Evolutionary conservation across 2,888 invertebrate genomes (phyloP), one percentile per base, ranked within the genome.

Genomic region (Chrysina gloriosa): DNA sequence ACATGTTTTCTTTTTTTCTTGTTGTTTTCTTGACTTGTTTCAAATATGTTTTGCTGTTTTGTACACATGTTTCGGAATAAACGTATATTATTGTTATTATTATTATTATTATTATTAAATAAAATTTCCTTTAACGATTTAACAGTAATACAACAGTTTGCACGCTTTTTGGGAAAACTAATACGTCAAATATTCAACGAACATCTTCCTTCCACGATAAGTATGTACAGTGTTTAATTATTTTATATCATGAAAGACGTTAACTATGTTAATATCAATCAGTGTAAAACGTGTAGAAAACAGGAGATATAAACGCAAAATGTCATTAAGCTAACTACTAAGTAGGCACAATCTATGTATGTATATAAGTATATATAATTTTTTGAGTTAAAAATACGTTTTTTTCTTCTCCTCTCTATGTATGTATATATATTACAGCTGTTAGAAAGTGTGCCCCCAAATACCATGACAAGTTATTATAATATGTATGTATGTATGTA

Each of bases 271-370:
- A 61, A 61, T 61, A 61, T 61, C 58, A 42, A 36, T 42, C 25
- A 61, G 16, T 61, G 58, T 61, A 61, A 42, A 36, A 45, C 45
- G 45, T 45, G 45, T 45, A 45, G 45, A 45, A 45, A 21, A 36
- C 25, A 25, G 6, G 29, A 36, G 19, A 21, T 9, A 5, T 21
- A 25, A 36, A 34, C 11, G 21, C 21, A 56, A 56, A 21, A 56
- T 21, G 52, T 52, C 52, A 31, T 31, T 52, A 16, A 61, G 61
- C 61, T 61, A 61, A 52, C 39, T 39, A 50, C 64, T 64, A 64
- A 50, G 36, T 64, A 64, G 64, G 64, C 64, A 64, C 64, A 50
- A 64, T 64, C 64, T 64, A 64, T 64, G 34, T 63, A 36, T 64
- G 23, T 39, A 36, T 58, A 7, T 61, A 42, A 27, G 7, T 42